phyloP scores from a whole-genome alignment of 1,140 invertebrate genomes.

The Neuroterus valhalla region DNA sequence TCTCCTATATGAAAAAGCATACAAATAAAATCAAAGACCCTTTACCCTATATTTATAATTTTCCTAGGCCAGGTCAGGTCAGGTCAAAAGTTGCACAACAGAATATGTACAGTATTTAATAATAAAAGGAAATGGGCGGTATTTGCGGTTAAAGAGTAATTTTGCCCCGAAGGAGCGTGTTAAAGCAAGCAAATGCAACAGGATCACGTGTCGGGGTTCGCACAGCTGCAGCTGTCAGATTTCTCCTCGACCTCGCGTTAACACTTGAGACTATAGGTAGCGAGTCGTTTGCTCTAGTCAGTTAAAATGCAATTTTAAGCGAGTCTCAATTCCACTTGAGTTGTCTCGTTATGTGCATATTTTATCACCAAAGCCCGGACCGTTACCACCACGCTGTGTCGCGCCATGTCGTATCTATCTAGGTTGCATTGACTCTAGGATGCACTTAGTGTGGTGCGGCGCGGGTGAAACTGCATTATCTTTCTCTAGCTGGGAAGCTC shows the following conservation, averaged over 20 bases:
- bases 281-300: neutral
- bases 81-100: no score
- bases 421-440: conserved; percentile 1
- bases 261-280: conserved; percentile 3
- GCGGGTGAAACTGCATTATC: neutral
- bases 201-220: neutral
- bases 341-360: neutral
- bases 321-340: neutral
- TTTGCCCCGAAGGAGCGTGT: no score
- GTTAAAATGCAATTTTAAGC: neutral
- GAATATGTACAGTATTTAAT: no score
- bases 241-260: conserved; percentile 11
- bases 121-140: no score
- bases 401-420: no score
- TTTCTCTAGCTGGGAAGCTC: neutral
- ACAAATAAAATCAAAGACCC: no score
- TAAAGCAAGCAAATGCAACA: neutral
- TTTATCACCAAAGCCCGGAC: neutral
- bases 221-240: conserved; percentile 11
- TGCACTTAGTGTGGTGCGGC: neutral
- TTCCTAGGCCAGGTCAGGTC: no score
- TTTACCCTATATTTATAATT: no score
- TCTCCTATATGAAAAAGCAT: no score
- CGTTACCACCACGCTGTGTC: no score
- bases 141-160: no score